phyloP scores from a whole-genome alignment of 2,888 invertebrate species.

The Thymelicus sylvestris region DNA sequence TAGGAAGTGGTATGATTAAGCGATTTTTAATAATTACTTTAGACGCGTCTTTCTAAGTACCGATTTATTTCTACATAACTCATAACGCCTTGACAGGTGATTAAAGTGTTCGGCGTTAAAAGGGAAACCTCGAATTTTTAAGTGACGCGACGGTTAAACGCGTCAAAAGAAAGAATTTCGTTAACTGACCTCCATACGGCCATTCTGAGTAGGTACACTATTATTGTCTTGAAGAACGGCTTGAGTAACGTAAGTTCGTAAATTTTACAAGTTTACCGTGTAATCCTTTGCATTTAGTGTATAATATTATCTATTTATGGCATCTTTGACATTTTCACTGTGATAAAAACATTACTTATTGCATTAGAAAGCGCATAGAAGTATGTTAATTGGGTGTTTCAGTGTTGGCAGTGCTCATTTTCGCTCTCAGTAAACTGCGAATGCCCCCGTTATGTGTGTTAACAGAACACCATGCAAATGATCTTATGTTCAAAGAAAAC shows the following conservation, averaged over 20 bases:
- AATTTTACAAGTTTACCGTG: slow-evolving; percentile 16
- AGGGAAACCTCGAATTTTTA: slow-evolving; percentile 20
- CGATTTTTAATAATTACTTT: slow-evolving; percentile 52
- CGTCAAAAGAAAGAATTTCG: slow-evolving; percentile 14
- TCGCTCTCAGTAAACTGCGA: slow-evolving; percentile 65
- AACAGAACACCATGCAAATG: slow-evolving; percentile 56
- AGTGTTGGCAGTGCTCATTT: slow-evolving; percentile 62
- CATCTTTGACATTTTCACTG: slow-evolving; percentile 36
- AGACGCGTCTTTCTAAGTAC: slow-evolving; percentile 23
- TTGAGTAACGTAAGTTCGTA: not conserved
- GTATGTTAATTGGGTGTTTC: slow-evolving; percentile 63
- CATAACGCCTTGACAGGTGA: slow-evolving; percentile 49
- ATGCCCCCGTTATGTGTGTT: slow-evolving; percentile 62
- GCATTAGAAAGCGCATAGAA: slow-evolving; percentile 63
- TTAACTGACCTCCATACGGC: not conserved
- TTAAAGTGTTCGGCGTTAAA: slow-evolving; percentile 46
- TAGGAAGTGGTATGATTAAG: slow-evolving; percentile 46
- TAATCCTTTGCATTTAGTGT: slow-evolving; percentile 18
- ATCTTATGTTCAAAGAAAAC: slow-evolving; percentile 12
- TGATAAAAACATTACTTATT: slow-evolving; percentile 46
- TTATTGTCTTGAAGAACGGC: slow-evolving; percentile 10
- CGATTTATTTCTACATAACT: slow-evolving; percentile 32
- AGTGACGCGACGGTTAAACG: slow-evolving; percentile 3
- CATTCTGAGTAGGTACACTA: not conserved
- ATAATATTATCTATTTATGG: slow-evolving; percentile 38